phyloP scores from a whole-genome alignment of 2,113 vertebrate genomes.

The Oncorhynchus masou region DNA sequence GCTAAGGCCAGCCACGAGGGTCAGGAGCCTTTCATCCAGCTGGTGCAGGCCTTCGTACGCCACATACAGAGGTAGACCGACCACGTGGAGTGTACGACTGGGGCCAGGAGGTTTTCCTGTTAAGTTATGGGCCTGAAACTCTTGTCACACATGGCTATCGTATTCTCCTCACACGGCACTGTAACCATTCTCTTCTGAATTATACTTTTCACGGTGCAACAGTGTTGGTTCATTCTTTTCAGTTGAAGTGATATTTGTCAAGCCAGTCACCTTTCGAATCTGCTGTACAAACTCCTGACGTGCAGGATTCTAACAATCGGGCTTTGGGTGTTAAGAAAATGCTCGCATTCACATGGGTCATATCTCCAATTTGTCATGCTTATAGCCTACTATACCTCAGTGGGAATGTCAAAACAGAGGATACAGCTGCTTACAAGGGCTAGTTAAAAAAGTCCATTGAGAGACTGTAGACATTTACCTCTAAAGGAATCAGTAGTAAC shows the following conservation, averaged over 20 bases:
- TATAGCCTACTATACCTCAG: no score
- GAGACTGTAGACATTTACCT: neutral
- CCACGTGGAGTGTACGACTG: neutral
- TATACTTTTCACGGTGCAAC: neutral
- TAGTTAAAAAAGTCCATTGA: neutral
- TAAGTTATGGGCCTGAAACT: no score
- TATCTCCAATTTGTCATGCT: no score
- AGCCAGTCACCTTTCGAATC: neutral
- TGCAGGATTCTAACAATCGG: neutral
- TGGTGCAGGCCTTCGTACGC: slow-evolving; percentile 92
- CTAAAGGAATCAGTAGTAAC: neutral
- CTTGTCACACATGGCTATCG: no score
- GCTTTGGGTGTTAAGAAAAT: no score
- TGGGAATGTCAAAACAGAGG: neutral
- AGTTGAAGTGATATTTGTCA: neutral
- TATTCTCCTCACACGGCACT: no score
- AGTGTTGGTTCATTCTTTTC: neutral
- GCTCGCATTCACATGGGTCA: no score
- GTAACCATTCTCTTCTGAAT: neutral
- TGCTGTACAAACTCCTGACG: neutral
- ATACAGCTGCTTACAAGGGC: neutral
- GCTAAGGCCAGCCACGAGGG: slow-evolving; percentile 84
- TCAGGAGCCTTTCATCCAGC: slow-evolving; percentile 93
- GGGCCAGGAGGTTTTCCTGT: neutral
- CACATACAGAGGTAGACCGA: slow-evolving; percentile 87